These are phyloP conservation scores for Tiliqua scincoides DNA, from an alignment of 2,113 vertebrate species.

Conservation along the genomic window DNA sequence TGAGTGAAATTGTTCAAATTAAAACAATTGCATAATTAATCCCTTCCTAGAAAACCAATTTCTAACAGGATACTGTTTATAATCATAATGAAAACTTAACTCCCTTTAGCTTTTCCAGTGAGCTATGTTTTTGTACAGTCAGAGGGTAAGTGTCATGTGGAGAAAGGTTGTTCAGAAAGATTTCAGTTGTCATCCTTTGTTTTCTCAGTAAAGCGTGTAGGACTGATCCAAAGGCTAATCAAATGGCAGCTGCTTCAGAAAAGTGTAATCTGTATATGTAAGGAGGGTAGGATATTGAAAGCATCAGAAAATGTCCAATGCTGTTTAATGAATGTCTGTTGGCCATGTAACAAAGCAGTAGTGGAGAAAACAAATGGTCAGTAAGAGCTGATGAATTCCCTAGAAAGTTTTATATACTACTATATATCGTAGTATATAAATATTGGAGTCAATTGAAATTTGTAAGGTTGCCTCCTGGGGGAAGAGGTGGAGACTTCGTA, in stretches of 20 bases:
- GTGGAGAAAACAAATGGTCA: not conserved
- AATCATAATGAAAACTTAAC: not conserved
- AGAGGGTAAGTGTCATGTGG: not conserved
- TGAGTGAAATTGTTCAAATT: not conserved
- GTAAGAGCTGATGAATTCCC: not conserved
- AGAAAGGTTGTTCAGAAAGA: not conserved
- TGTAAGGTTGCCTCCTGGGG: not conserved
- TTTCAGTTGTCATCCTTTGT: not conserved
- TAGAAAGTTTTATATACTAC: too few species aligned
- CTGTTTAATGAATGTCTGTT: not conserved
- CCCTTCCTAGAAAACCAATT: not conserved
- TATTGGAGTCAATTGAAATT: not conserved
- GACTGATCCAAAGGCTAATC: too few species aligned
- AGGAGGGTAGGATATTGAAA: not conserved
- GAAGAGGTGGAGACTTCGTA: not conserved
- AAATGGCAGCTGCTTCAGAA: not conserved
- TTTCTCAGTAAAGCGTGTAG: not conserved
- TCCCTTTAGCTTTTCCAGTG: not conserved
- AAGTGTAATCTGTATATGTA: not conserved
- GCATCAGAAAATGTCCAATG: not conserved
- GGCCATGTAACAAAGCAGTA: not conserved
- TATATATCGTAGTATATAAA: too few species aligned
- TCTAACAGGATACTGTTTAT: not conserved
- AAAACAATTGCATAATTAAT: not conserved
- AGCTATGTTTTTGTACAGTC: not conserved